Evolutionary conservation across 1,140 invertebrate species (phyloP).

Genomic region (Drosophila sproati): DNA sequence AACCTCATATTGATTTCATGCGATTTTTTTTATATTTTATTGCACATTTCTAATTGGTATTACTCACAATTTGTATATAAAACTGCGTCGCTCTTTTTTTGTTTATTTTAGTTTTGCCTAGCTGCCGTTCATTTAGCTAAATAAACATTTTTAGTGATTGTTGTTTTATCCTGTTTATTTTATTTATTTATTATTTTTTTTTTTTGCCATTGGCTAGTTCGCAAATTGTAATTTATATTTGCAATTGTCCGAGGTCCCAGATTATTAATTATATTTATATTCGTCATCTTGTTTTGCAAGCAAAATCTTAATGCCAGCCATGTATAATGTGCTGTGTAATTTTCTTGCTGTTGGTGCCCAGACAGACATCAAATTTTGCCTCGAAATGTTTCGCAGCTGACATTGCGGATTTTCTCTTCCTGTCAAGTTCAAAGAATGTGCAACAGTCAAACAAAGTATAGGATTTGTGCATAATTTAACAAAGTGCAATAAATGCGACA

Average conservation of each 20-base stretch:
- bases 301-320: conserved; percentile 12
- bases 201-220: conserved; percentile 16
- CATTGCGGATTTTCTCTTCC: conserved; percentile 4
- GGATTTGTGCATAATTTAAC: conserved; percentile 5
- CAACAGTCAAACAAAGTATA: conserved; percentile 1
- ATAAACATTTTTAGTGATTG: conserved; percentile 35
- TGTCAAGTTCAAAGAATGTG: conserved; percentile 8
- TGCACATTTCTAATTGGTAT: conserved; percentile 21
- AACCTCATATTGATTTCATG: background rate
- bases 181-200: background rate
- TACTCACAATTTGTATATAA: conserved; percentile 57
- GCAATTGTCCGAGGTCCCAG: conserved; percentile 57
- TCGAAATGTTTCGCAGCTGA: background rate
- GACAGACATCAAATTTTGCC: background rate
- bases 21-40: background rate
- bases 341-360: background rate
- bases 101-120: conserved; percentile 34
- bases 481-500: conserved; percentile 1
- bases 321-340: conserved; percentile 28
- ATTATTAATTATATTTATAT: conserved; percentile 62
- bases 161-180: conserved; percentile 8
- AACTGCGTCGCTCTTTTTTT: conserved; percentile 23
- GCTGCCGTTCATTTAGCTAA: conserved; percentile 34
- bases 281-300: conserved; percentile 14
- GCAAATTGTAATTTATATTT: conserved; percentile 54